Base-by-base conservation (phyloP, 2,113 vertebrate genomes). In the Podilymbus podiceps region DNA sequence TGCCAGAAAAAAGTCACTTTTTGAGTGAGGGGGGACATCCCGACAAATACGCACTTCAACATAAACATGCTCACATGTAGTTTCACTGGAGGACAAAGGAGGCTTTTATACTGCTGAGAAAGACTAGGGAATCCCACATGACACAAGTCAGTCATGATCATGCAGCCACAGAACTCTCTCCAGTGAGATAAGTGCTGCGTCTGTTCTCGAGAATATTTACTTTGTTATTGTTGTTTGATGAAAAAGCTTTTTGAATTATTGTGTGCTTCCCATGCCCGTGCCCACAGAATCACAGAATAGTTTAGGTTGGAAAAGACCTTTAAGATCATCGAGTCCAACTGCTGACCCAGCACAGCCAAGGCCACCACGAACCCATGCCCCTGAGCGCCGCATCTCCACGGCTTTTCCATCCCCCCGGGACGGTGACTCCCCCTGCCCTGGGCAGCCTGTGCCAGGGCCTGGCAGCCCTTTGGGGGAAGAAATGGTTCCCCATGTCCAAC, bases 81-180 rank as follows among this genome's bases (percentile, higher is more conserved):
- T 58, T 85, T 71, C 13, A 18, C 50, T 35, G 25, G 28, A 81
- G 76, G 46, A 24, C 50, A 44, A 31, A 71, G n/a, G 30, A 11
- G 19, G 7, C 7, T 76, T 64, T 79, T 58, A n/a, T 12, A 35
- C 22, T 76, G 38, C 38, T 59, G 5, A 64, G 71, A 64, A 53
- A 5, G 9, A 38, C 33, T 8, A 18, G 23, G 24, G 33, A 53
- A n/a, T 64, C 38, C 2, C 1, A 25, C 5, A 8, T 58, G 13
- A 15, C 7, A 1, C 10, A 30, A 71, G 35, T 44, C 17, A 6
- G 49, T 59, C 0, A 1, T 31, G 9, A 24, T 73, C 22, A 8
- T 49, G 59, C 30, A 68, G 40, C 21, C 16, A 21, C 40, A 73
- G 33, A 76, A 15, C 24, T 33, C 15, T 58, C 20, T 77, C 28